Conservation (phyloP, 92 coral and sea anemone species). For the Porites cylindrica region DNA sequence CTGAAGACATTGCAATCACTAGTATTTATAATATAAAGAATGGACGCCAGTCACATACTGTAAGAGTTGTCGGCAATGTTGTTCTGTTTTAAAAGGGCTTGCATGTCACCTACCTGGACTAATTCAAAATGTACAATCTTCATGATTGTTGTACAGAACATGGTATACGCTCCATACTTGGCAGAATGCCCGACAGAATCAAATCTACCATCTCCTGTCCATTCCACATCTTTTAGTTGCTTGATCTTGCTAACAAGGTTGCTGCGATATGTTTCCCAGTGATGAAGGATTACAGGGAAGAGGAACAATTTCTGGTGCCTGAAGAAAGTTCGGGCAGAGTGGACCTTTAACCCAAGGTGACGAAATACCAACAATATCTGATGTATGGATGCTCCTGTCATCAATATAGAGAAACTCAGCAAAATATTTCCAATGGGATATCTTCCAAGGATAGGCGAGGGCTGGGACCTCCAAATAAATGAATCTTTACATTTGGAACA, state of each 20-base stretch:
- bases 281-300: constrained; percentile 11
- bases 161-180: constrained; percentile 29
- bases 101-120: constrained; percentile 17
- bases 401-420: constrained; percentile 3
- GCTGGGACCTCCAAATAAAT: constrained; percentile 17
- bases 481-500: not conserved
- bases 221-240: constrained; percentile 36
- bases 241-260: constrained; percentile 20
- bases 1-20: no score
- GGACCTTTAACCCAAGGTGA: not conserved
- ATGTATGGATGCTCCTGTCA: constrained; percentile 28
- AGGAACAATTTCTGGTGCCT: constrained; percentile 5
- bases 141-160: constrained; percentile 40
- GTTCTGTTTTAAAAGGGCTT: no score
- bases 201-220: constrained; percentile 60
- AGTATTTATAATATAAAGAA: no score
- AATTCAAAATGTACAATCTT: constrained; percentile 49
- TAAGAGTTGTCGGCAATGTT: no score
- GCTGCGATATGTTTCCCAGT: constrained; percentile 46
- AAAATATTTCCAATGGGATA: constrained; percentile 6
- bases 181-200: constrained; percentile 50
- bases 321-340: constrained; percentile 18
- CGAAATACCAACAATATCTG: constrained; percentile 22
- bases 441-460: not conserved
- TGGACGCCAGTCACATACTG: no score